These are phyloP conservation scores for Aleiodes leptofemur DNA, from an alignment of 2,888 invertebrate species.

Conservation along the genomic window DNA sequence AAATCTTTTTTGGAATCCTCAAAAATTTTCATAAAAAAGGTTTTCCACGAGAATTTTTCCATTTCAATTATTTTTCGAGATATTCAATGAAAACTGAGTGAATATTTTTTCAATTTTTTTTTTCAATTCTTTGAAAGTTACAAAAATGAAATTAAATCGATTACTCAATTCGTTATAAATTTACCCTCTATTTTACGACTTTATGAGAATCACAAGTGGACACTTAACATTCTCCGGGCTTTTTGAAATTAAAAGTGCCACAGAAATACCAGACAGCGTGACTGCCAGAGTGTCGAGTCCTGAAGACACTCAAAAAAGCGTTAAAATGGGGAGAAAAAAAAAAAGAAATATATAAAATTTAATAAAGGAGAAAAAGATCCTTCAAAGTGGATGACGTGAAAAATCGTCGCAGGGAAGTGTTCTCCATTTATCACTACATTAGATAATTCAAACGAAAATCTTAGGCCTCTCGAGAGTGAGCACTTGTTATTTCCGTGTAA, in stretches of 20 bases:
- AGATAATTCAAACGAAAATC: too few species aligned
- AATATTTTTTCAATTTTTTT: background rate
- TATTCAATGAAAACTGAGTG: background rate
- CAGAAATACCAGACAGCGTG: constrained; percentile 36
- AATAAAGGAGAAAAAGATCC: constrained; percentile 3
- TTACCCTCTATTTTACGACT: background rate
- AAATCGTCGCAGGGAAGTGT: constrained; percentile 11
- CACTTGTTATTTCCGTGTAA: background rate
- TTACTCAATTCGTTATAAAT: background rate
- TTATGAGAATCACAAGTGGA: constrained; percentile 4
- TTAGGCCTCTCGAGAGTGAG: background rate
- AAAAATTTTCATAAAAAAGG: too few species aligned
- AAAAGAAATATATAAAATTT: background rate
- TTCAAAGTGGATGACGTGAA: constrained; percentile 12
- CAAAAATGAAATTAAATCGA: background rate
- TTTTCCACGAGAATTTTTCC: too few species aligned
- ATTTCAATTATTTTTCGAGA: too few species aligned
- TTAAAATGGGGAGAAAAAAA: background rate
- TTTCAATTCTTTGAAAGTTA: background rate
- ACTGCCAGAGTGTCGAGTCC: constrained; percentile 27
- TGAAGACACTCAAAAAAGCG: background rate
- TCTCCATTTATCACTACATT: too few species aligned
- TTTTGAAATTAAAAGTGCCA: constrained; percentile 14
- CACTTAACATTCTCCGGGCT: constrained; percentile 16
- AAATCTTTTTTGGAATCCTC: too few species aligned